These are phyloP conservation scores for Drosophila ohnishii DNA, from an alignment of 1,140 invertebrate genomes.

Conservation along the genomic window DNA sequence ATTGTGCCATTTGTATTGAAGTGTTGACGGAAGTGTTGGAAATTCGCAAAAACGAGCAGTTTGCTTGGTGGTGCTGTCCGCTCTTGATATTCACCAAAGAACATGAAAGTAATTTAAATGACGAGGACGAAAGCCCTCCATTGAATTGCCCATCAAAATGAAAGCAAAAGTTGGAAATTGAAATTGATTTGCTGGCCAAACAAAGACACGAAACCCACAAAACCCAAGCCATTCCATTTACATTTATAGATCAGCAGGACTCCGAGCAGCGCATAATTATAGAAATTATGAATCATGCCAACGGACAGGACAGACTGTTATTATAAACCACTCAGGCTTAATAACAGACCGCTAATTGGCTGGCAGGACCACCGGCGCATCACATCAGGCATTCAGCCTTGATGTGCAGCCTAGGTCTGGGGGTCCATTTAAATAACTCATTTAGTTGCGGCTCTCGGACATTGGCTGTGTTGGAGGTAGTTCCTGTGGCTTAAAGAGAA, in stretches of 20 bases:
- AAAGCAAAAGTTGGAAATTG: constrained; percentile 64
- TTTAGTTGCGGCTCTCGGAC: constrained; percentile 50
- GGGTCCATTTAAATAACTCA: constrained; percentile 78
- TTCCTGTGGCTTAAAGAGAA: constrained; percentile 46
- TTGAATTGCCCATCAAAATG: constrained; percentile 61
- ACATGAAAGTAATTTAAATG: constrained; percentile 78
- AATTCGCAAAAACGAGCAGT: constrained; percentile 69
- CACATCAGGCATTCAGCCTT: constrained; percentile 65
- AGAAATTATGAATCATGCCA: constrained; percentile 62
- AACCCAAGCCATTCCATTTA: not conserved
- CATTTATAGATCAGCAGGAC: constrained; percentile 18
- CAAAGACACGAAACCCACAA: constrained; percentile 5
- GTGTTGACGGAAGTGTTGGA: constrained; percentile 78
- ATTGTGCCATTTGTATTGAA: constrained; percentile 59
- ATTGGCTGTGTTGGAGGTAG: constrained; percentile 3
- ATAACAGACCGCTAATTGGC: constrained; percentile 76
- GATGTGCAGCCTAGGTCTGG: constrained; percentile 12
- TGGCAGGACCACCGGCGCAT: constrained; percentile 76
- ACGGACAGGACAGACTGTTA: constrained; percentile 52
- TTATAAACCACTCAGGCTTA: constrained; percentile 81
- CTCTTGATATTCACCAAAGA: constrained; percentile 39
- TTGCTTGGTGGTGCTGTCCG: constrained; percentile 17
- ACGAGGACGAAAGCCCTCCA: constrained; percentile 19
- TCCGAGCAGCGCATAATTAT: constrained; percentile 53
- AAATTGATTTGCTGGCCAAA: constrained; percentile 36